Conservation (phyloP, 2,888 invertebrate species). For the Catocala sponsa region DNA sequence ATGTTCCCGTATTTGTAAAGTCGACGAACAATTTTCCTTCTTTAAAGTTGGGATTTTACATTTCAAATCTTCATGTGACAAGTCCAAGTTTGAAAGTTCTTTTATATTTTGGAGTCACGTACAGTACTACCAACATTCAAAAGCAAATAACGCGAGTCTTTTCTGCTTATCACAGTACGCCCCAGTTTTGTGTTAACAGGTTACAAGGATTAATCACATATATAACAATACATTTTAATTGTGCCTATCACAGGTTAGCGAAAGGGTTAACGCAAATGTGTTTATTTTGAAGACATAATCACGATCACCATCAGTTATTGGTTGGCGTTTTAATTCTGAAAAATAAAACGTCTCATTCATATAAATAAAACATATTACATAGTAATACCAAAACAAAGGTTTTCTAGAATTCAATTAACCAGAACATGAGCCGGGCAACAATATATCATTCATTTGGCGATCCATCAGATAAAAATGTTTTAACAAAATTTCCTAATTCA, state of each 20-base stretch:
- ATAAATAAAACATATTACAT: too few species aligned
- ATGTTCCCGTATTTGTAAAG: slow-evolving; percentile 28
- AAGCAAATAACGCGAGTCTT: neutral
- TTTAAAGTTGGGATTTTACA: slow-evolving; percentile 25
- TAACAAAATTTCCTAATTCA: neutral
- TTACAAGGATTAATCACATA: too few species aligned
- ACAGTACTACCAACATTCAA: neutral
- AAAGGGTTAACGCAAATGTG: too few species aligned
- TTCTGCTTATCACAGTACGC: too few species aligned
- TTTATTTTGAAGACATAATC: too few species aligned
- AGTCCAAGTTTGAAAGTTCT: neutral
- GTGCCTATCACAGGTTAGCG: too few species aligned
- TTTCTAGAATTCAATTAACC: slow-evolving; percentile 4
- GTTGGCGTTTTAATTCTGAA: too few species aligned
- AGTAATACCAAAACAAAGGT: neutral
- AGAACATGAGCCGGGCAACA: neutral
- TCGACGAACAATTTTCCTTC: slow-evolving; percentile 26
- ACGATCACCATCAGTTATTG: too few species aligned
- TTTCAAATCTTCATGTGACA: neutral
- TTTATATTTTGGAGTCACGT: too few species aligned
- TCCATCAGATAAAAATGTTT: neutral
- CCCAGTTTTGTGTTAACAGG: too few species aligned
- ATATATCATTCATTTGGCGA: neutral
- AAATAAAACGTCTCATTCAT: too few species aligned
- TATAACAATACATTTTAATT: too few species aligned